Evolutionary conservation across 1,140 invertebrate species (phyloP), one percentile per base, ranked within the genome.

Genomic region (Leptinotarsa defecta): DNA sequence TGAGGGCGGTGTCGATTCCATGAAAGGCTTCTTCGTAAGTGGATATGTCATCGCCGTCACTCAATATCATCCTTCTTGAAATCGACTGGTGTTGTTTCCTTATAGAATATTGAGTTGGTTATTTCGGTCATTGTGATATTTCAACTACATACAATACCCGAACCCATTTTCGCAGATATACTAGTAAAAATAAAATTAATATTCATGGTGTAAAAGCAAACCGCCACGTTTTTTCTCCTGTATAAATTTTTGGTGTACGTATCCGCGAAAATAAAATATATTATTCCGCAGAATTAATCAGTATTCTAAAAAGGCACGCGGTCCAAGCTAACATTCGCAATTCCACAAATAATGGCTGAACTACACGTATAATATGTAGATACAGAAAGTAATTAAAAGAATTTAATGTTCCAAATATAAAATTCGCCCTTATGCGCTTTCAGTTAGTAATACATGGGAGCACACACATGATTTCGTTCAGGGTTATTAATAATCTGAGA

Each of bases 331-430:
- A 82, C 81, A 76, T 74, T 80, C 77, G 74, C 79, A 76, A 77
- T 82, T 80, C 78, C 80, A 77, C 81, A 82, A 82, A 82, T 82
- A 82, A 82, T 81, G 81, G 81, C 75, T 79, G 81, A 81, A 81
- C 81, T 81, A 82, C 81, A 81, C 79, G 80, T 82, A 82, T 82
- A 82, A 81, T 81, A 82, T 82, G 81, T 82, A 82, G 81, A 82
- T 82, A 82, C 81, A 76, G 80, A 82, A 82, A 81, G 81, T 82
- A 82, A 82, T 82, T 82, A 82, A 82, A 82, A 82, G 80, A 82
- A 82, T 82, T 82, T 81, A 81, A 81, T 82, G 81, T 82, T 80
- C 79, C 81, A 80, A 81, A 82, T 82, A 81, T 82, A 81, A 82
- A 82, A 82, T 80, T 82, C 81, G 76, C 77, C 77, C 77, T 79